Evolutionary conservation across 2,797 vertebrate genomes (phyloP), one percentile per base, ranked within the genome.

Genomic region (Schizopygopsis pylzovi): DNA sequence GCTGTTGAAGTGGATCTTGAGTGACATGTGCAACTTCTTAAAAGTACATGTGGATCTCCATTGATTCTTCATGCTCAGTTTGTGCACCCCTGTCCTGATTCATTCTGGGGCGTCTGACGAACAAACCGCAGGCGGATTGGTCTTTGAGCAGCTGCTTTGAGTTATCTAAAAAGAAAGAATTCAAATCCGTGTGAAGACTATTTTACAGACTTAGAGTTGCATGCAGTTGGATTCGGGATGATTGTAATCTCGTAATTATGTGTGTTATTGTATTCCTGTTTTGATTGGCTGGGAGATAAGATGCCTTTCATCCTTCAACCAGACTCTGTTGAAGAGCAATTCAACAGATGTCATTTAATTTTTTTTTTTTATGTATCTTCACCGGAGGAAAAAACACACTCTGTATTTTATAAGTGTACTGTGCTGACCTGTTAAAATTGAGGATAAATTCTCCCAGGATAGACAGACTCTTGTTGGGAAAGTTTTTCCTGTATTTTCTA

Each of bases 221-320:
- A 83, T 91, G 90, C 90, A 89, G 80, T 78, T 79, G 82, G 61
- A 86, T 88, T 88, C 78, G 16, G 85, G 85, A 88, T 75, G 91
- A 89, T 89, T 77, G 33, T 41, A 88, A 89, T 91, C 90, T 91
- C 54, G 37, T 89, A 92, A 91, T 90, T 88, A 86, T 78, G 72
- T 71, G 76, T 88, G 81, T 82, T 89, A 85, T 88, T 89, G 87
- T 86, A 52, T 75, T 61, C 56, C 67, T 25, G 43, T 71, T 70
- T 80, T 85, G 89, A 90, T 90, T 80, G 61, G 73, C 76, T 65
- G 45, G 56, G 43, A 77, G 89, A 88, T 90, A 90, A 84, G 61
- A 79, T 87, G 86, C 43, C 71, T 56, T 75, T 28, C 70, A 33
- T 81, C 37, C 39, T n/a, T 85, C 13, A 59, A 28, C 61, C 47